Evolutionary conservation across 2,888 invertebrate species (phyloP), one percentile per base, ranked within the genome.

Genomic region (Ommatoiulus sabulosus): DNA sequence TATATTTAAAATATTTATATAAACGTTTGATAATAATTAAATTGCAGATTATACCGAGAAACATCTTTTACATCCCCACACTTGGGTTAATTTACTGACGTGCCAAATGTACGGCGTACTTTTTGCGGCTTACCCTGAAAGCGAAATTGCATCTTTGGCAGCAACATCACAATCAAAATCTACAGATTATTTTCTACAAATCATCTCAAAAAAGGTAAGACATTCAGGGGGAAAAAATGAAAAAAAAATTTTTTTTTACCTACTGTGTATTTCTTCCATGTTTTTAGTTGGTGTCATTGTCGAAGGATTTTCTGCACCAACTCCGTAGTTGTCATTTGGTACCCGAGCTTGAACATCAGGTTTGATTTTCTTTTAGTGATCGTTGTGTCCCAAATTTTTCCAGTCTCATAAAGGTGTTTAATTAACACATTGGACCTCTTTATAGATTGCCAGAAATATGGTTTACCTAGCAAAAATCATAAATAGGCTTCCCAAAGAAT

Each of bases 1-100:
- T 20, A 15, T 8, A 3, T 52, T 52, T 52, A 7, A 12, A 15
- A 17, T 8, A 24, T 72, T 8, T 12, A 35, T 20, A 43, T 1
- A 87, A 46, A 87, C 43, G 3, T 7, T 52, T 87, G n/a, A 6
- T 35, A 72, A 63, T 48, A 24, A 17, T 52, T 35, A n/a, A 90
- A 88, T 96, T 91, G 94, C 94, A 88, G 95, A 95, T 91, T 94
- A 95, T 91, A 94, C 95, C 91, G 96, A 97, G 92, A 94, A 93
- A 24, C 94, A 97, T 84, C 92, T 98, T 20, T 95, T 94, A 0
- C 95, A 98, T 92, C 96, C 97, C 17, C 98, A 98, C 92, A 94
- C 95, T 52, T 97, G 97, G 97, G 97, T 98, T 0, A 94, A 97
- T 88, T 93, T 97, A 86, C 94, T 95, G 89, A 94, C 97, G 0